Conservation (phyloP, 2,888 invertebrate species). For the Mythimna loreyi region DNA sequence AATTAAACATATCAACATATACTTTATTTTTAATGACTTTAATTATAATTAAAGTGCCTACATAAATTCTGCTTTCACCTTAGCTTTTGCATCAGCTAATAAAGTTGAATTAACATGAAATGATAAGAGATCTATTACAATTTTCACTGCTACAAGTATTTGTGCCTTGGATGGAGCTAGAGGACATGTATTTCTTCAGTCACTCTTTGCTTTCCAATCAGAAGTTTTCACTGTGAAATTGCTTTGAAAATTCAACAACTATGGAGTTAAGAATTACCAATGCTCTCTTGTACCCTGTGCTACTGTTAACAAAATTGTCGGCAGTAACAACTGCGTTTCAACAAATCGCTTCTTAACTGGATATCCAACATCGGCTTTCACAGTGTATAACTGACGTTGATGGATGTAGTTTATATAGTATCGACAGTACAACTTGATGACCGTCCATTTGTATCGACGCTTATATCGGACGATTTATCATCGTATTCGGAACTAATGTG, state of each 20-base stretch:
- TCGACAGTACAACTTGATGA: slow-evolving; percentile 36
- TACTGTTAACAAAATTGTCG: slow-evolving; percentile 13
- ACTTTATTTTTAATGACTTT: neutral
- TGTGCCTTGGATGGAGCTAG: no score
- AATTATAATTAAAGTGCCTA: neutral
- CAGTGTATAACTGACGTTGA: slow-evolving; percentile 37
- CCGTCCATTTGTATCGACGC: slow-evolving; percentile 19
- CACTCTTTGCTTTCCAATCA: no score
- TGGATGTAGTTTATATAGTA: slow-evolving; percentile 40
- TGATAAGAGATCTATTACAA: neutral
- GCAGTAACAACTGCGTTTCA: slow-evolving; percentile 7
- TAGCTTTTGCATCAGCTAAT: neutral
- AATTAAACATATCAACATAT: slow-evolving; percentile 4
- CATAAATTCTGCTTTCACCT: neutral
- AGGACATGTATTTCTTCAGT: no score
- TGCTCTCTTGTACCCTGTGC: neutral
- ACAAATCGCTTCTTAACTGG: slow-evolving; percentile 41
- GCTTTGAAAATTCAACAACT: neutral
- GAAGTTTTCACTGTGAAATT: no score
- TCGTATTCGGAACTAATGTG: slow-evolving; percentile 30
- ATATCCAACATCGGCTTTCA: slow-evolving; percentile 5
- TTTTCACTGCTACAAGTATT: neutral
- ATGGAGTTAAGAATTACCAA: neutral
- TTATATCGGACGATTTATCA: slow-evolving; percentile 43
- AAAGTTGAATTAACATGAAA: slow-evolving; percentile 7